These are phyloP conservation scores for Menidia menidia DNA, from an alignment of 2,797 vertebrate species.

Conservation along the genomic window DNA sequence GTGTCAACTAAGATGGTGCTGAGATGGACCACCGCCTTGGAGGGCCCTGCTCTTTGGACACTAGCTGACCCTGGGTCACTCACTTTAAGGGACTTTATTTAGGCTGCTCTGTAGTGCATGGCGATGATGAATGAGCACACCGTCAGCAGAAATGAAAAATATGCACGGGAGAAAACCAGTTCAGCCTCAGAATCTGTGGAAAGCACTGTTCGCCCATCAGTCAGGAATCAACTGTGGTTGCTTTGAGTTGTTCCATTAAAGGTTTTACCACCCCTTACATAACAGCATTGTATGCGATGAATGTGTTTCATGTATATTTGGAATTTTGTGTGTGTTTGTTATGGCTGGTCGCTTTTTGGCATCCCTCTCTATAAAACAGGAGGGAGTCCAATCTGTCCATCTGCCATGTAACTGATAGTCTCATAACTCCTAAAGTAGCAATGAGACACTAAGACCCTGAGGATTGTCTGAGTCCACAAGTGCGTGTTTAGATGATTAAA, in stretches of 20 bases:
- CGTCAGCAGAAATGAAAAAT: conserved; percentile 47
- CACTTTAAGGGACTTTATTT: conserved; percentile 68
- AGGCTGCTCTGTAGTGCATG: conserved; percentile 18
- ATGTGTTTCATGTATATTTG: background rate
- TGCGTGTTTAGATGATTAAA: conserved; percentile 40
- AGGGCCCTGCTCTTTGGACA: conserved; percentile 3
- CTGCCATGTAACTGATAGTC: conserved; percentile 70
- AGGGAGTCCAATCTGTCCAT: conserved; percentile 34
- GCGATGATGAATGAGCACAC: conserved; percentile 26
- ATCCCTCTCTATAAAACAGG: conserved; percentile 56
- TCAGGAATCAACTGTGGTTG: conserved; percentile 13
- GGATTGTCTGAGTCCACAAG: conserved; percentile 20
- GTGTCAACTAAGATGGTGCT: conserved; percentile 30
- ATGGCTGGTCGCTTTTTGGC: conserved; percentile 39
- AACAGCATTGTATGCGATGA: conserved; percentile 29
- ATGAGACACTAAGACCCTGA: conserved; percentile 51
- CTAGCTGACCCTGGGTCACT: conserved; percentile 42
- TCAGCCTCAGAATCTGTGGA: conserved; percentile 1
- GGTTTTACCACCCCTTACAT: conserved; percentile 37
- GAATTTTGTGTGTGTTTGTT: conserved; percentile 56
- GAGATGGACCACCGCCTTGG: background rate
- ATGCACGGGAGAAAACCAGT: conserved; percentile 12
- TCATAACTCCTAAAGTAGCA: conserved; percentile 63
- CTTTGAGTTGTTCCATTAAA: conserved; percentile 38
- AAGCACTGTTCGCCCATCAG: conserved; percentile 24